These are phyloP conservation scores for Odocoileus hemionus DNA, from an alignment of 2,113 vertebrate genomes.

Conservation along the genomic window DNA sequence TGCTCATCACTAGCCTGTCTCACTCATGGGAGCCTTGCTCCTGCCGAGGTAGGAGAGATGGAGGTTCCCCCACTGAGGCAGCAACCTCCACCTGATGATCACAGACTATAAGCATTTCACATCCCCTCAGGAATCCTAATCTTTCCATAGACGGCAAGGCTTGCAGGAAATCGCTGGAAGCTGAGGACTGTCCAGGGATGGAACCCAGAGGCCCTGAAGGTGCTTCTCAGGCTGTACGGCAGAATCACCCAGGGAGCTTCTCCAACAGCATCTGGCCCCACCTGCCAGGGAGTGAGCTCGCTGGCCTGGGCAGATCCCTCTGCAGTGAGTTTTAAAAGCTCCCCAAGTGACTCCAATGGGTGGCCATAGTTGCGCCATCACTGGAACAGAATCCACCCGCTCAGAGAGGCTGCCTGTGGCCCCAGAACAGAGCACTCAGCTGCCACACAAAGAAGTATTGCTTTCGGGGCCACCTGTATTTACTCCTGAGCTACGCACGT, in stretches of 20 bases:
- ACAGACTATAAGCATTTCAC: neutral
- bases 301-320: neutral
- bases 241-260: neutral
- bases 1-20: rapidly evolving
- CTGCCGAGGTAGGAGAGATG: rapidly evolving
- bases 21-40: rapidly evolving
- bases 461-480: neutral
- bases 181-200: neutral
- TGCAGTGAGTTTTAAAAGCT: neutral
- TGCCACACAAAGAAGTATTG: neutral
- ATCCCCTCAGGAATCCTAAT: neutral
- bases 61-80: neutral
- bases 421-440: neutral
- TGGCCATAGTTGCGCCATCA: neutral
- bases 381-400: neutral
- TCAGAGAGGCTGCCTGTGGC: neutral
- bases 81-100: neutral
- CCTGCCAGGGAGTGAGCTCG: neutral
- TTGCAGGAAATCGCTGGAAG: neutral
- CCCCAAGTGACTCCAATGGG: neutral
- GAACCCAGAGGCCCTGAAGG: neutral
- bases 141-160: neutral
- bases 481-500: neutral
- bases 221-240: neutral
- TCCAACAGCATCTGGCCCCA: neutral